Evolutionary conservation across 23 tunicate genomes (phyloP).

Genomic region (Phallusia fumigata): DNA sequence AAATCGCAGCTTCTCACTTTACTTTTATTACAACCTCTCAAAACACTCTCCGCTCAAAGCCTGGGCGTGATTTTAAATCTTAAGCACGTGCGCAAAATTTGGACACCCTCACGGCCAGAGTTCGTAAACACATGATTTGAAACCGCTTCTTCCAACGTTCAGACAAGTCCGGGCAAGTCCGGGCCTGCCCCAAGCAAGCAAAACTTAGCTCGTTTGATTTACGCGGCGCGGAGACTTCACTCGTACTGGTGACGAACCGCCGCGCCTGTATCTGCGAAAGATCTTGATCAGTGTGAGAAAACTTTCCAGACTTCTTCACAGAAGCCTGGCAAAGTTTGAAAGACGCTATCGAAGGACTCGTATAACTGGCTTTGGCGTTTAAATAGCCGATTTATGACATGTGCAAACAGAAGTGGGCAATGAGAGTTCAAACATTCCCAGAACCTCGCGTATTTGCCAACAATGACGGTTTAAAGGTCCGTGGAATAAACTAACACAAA

Average conservation of each 20-base stretch:
- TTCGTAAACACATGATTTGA: neutral
- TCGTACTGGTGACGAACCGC: neutral
- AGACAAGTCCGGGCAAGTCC: conserved; percentile 10
- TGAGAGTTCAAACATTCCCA: too few species aligned
- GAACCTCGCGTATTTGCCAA: too few species aligned
- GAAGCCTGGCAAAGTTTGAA: neutral
- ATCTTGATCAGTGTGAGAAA: neutral
- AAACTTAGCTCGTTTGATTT: neutral
- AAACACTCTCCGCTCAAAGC: neutral
- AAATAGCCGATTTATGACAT: neutral
- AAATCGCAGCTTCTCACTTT: neutral
- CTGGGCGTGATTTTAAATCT: neutral
- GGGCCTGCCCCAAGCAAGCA: neutral
- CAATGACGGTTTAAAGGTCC: too few species aligned
- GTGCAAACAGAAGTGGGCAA: neutral
- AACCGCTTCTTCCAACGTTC: neutral
- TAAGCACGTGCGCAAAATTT: neutral
- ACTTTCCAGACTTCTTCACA: neutral
- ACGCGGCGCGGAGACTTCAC: neutral
- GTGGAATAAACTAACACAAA: too few species aligned
- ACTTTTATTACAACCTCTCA: neutral
- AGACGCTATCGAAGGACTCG: neutral
- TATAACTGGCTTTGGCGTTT: neutral
- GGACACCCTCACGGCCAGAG: neutral
- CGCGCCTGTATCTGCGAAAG: neutral